A percentile compares a stretch with the other conserved stretches of the same genome.
These are phyloP conservation scores for Eutolmus rufibarbis DNA, from an alignment of 2,888 invertebrate species.

Conservation along the genomic window DNA sequence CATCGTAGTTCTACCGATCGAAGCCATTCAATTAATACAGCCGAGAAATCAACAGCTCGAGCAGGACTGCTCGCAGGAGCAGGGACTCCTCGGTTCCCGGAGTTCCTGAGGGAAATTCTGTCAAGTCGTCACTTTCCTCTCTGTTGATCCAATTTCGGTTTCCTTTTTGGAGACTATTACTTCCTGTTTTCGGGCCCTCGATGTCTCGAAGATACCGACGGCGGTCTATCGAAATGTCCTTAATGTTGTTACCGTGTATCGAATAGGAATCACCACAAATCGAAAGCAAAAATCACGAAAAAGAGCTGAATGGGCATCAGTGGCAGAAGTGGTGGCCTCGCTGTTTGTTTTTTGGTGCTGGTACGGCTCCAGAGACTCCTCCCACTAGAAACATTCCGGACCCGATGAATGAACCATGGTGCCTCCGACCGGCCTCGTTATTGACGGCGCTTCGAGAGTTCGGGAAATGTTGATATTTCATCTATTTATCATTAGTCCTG, in stretches of 20 bases:
- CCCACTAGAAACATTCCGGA: neutral
- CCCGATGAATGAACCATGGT: neutral
- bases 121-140: constrained; percentile 18
- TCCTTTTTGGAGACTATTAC: constrained; percentile 40
- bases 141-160: constrained; percentile 42
- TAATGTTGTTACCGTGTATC: constrained; percentile 15
- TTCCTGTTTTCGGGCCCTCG: constrained; percentile 14
- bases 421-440: neutral
- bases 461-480: constrained; percentile 26
- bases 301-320: constrained; percentile 36
- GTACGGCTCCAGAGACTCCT: neutral
- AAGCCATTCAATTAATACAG: constrained; percentile 25
- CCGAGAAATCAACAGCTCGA: constrained; percentile 26
- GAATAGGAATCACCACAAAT: constrained; percentile 34
- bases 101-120: constrained; percentile 22
- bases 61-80: neutral
- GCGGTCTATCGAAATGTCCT: constrained; percentile 1
- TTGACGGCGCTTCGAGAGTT: neutral
- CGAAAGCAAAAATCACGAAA: constrained; percentile 24
- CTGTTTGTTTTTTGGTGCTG: neutral
- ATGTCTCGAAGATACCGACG: constrained; percentile 1
- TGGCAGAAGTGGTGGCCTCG: neutral
- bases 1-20: neutral
- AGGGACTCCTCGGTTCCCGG: neutral
- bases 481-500: constrained; percentile 38